These are phyloP conservation scores for Alligator mississippiensis DNA, from an alignment of 2,113 vertebrate species.

Conservation along the genomic window DNA sequence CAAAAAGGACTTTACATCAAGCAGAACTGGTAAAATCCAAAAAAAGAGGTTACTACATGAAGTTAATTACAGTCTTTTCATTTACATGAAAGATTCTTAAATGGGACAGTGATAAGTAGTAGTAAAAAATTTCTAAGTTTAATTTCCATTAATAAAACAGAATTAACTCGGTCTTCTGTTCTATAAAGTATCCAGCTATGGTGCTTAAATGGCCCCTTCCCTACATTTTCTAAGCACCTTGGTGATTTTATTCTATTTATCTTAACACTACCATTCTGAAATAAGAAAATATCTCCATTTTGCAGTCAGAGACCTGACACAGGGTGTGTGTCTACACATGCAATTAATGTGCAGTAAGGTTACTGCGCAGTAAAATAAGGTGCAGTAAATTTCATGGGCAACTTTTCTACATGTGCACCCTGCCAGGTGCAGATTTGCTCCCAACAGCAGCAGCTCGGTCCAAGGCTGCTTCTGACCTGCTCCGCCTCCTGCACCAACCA, in stretches of 20 bases:
- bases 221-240: not conserved
- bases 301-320: not conserved
- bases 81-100: not conserved
- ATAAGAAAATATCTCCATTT: slow-evolving; percentile 4
- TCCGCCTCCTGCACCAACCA: too few relatives aligned
- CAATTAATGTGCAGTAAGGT: too few relatives aligned
- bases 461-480: too few relatives aligned
- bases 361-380: too few relatives aligned
- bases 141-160: not conserved
- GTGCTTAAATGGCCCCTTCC: not conserved
- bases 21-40: not conserved
- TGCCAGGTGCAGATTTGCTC: too few relatives aligned
- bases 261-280: not conserved
- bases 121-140: not conserved
- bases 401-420: too few relatives aligned
- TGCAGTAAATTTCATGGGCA: too few relatives aligned
- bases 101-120: not conserved
- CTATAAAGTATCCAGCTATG: not conserved
- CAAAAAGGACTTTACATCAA: not conserved
- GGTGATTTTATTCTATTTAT: not conserved
- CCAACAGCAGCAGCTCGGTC: too few relatives aligned
- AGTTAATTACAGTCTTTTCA: not conserved
- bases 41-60: not conserved
- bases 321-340: not conserved
- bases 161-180: not conserved